Conservation (phyloP, 2,797 vertebrate genomes). For the Molossus molossus region DNA sequence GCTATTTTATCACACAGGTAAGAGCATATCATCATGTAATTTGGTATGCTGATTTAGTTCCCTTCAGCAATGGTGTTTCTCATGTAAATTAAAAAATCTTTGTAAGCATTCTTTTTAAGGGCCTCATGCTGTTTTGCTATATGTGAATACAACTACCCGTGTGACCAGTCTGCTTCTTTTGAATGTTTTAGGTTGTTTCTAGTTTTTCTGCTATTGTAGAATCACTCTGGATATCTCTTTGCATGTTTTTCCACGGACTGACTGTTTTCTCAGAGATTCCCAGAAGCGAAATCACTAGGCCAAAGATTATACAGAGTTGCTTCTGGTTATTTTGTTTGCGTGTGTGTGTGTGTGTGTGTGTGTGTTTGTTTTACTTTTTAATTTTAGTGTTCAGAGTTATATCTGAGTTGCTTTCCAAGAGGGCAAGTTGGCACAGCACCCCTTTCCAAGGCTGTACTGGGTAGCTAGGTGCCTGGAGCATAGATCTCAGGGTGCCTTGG, state of each 20-base stretch:
- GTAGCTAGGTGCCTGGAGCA: fast-evolving
- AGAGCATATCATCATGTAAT: not conserved
- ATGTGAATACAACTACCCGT: not conserved
- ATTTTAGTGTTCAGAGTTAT: not conserved
- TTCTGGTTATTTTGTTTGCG: not conserved
- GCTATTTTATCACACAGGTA: not conserved
- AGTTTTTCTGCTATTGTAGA: not conserved
- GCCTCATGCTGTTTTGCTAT: not conserved
- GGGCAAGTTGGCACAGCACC: not conserved
- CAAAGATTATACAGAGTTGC: not conserved
- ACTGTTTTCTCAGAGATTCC: not conserved
- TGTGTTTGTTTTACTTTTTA: not conserved
- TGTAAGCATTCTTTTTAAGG: constrained; percentile 55
- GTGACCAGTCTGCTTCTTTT: not conserved
- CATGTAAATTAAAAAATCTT: not conserved
- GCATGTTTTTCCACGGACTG: not conserved
- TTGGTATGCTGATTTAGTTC: not conserved
- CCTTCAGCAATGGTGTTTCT: not conserved
- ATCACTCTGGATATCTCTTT: not conserved
- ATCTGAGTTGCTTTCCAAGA: constrained; percentile 39
- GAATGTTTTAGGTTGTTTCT: not conserved
- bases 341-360: not conserved
- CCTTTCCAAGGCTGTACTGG: not conserved
- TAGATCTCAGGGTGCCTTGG: not conserved
- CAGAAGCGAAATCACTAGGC: constrained; percentile 45